These are phyloP conservation scores for Drosophila mojavensis DNA, from an alignment of 1,140 invertebrate species.

Conservation along the genomic window DNA sequence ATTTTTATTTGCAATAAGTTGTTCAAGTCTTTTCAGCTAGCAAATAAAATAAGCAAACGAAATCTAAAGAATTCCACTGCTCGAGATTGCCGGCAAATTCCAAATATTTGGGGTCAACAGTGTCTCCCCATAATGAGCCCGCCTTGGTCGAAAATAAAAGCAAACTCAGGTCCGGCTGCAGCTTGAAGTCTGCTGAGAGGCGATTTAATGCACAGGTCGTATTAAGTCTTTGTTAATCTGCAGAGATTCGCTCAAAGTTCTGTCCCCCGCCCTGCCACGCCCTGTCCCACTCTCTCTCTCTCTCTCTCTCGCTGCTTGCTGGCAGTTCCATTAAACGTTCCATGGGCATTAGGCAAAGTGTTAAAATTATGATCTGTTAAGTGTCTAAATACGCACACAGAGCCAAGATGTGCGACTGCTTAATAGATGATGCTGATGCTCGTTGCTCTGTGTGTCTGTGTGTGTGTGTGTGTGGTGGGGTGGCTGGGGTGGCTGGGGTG, in stretches of 20 bases:
- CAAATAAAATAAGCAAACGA: no score
- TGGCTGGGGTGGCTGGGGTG: slow-evolving; percentile 12
- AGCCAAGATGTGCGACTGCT: slow-evolving; percentile 8
- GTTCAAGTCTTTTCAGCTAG: no score
- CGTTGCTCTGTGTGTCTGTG: no score
- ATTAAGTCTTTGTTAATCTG: neutral
- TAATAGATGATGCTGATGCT: neutral
- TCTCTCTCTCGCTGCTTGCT: neutral
- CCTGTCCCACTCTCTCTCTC: neutral
- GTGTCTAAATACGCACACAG: slow-evolving; percentile 73
- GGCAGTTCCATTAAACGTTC: slow-evolving; percentile 9
- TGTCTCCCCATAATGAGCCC: no score
- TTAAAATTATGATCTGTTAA: slow-evolving; percentile 81
- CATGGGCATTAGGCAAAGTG: slow-evolving; percentile 67
- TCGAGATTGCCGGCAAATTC: no score
- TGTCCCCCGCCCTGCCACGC: neutral
- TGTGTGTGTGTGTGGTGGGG: neutral
- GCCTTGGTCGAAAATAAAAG: no score
- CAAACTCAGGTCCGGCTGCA: no score
- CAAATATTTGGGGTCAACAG: no score
- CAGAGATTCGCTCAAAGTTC: neutral
- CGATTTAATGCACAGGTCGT: neutral
- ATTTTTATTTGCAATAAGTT: no score
- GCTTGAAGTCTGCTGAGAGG: no score
- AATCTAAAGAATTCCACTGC: no score